Base-by-base conservation (phyloP, 2,888 invertebrate species). In the Acrocyrtus sp. region DNA sequence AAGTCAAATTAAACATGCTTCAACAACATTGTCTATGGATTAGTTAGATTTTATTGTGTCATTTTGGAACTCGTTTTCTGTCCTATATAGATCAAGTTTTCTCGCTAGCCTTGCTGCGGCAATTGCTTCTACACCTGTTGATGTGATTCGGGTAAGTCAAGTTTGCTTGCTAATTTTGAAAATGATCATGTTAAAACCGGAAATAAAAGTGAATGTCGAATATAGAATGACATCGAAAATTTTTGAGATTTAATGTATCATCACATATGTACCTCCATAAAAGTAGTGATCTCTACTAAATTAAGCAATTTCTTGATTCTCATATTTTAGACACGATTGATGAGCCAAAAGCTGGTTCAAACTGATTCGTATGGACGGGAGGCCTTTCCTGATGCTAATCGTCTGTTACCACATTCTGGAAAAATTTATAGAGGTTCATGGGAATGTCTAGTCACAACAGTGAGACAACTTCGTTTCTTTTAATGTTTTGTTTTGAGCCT, bases 51-150 rank as follows among this genome's bases (percentile, higher is more conserved):
- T n/a, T 19, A n/a, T 50, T 15, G 4, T n/a, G 12, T 39, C 8
- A 54, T 21, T 41, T 54, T 17, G n/a, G n/a, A n/a, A n/a, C n/a
- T n/a, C n/a, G n/a, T n/a, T n/a, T n/a, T n/a, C n/a, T n/a, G n/a
- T n/a, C n/a, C n/a, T 51, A 24, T 88, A 63, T 85, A 93, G 93
- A 81, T 94, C 96, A 76, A 95, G 95, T 87, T 90, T 95, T 85
- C 87, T 94, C 81, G 96, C 97, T 78, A 95, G 95, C 84, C 88
- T 96, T 82, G 94, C 94, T 78, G 96, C 95, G 83, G 96, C 96
- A 34, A 88, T 97, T 74, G 95, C 96, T 72, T 96, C 96, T 70
- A 96, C 95, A 67, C 97, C 97, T 29, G 91, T 97, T 68, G 96
- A 97, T 86, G 96, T 97, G 74, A 89, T 96, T 74, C 87, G 95